Percentiles rank a stretch among this genome's conserved stretches.
phyloP scores from a whole-genome alignment of 2,888 invertebrate genomes.

The Ectropis crepuscularia region DNA sequence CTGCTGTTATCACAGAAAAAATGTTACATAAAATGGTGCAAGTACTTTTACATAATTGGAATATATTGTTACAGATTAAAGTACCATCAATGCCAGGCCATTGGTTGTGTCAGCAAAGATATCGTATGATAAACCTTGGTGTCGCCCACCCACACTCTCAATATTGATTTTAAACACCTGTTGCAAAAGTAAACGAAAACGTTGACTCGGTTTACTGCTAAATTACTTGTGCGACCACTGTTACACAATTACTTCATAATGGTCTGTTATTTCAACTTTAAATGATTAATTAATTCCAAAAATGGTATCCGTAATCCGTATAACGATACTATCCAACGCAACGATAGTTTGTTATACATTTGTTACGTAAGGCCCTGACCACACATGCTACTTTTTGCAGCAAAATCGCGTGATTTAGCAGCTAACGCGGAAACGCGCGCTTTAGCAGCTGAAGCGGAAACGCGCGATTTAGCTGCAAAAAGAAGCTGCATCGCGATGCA shows the following conservation, averaged over 20 bases:
- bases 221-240: conserved; percentile 29
- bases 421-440: too few species aligned
- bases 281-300: conserved; percentile 11
- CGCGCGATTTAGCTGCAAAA: too few species aligned
- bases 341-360: conserved; percentile 27
- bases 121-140: conserved; percentile 35
- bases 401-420: too few species aligned
- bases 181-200: conserved; percentile 34
- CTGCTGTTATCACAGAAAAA: too few species aligned
- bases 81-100: conserved; percentile 17
- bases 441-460: too few species aligned
- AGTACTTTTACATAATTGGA: not conserved
- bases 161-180: conserved; percentile 49
- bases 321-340: not conserved
- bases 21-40: too few species aligned
- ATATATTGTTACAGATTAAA: conserved; percentile 13
- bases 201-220: conserved; percentile 15
- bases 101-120: conserved; percentile 15
- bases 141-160: conserved; percentile 44
- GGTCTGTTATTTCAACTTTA: conserved; percentile 6
- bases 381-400: too few species aligned
- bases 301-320: conserved; percentile 4
- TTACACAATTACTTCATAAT: conserved; percentile 24
- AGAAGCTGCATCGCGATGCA: too few species aligned
- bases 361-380: too few species aligned